A percentile compares a stretch with the other conserved stretches of the same genome.
Evolutionary conservation across 35 echinoderm and acorn worm species (phyloP).

Genomic region (Lytechinus variegatus): DNA sequence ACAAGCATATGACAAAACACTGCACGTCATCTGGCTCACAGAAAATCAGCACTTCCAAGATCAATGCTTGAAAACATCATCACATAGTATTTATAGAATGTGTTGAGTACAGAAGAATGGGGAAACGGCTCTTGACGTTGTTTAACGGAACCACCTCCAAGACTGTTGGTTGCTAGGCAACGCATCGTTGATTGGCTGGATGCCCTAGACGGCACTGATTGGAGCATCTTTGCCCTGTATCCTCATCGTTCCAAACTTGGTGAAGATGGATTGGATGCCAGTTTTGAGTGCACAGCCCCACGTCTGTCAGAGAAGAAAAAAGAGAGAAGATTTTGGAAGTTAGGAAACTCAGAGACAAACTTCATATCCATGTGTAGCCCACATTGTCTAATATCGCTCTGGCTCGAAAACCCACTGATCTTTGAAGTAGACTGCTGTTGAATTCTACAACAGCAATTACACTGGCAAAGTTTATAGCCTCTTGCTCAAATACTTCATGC

Average conservation of each 20-base stretch:
- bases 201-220: slow-evolving; percentile 77
- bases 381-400: no score
- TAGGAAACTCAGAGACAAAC: not conserved
- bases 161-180: slow-evolving; percentile 20
- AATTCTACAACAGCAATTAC: no score
- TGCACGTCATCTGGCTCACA: not conserved
- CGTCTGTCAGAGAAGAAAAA: slow-evolving; percentile 67
- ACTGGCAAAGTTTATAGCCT: no score
- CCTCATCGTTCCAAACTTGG: slow-evolving; percentile 62
- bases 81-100: not conserved
- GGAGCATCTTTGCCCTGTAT: slow-evolving; percentile 65
- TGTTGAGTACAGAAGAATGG: not conserved
- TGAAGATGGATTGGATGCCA: slow-evolving; percentile 82
- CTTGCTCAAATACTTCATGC: no score
- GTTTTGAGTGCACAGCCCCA: slow-evolving; percentile 93
- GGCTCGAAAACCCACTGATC: no score
- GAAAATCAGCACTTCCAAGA: not conserved
- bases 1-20: not conserved
- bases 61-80: not conserved
- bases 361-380: no score
- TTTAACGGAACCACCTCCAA: not conserved
- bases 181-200: not conserved
- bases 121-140: not conserved
- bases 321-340: not conserved
- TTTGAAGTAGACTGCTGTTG: no score